Percentiles rank a stretch among this genome's conserved stretches.
phyloP scores from a whole-genome alignment of 2,888 invertebrate species.

The Psylliodes chrysocephalus region DNA sequence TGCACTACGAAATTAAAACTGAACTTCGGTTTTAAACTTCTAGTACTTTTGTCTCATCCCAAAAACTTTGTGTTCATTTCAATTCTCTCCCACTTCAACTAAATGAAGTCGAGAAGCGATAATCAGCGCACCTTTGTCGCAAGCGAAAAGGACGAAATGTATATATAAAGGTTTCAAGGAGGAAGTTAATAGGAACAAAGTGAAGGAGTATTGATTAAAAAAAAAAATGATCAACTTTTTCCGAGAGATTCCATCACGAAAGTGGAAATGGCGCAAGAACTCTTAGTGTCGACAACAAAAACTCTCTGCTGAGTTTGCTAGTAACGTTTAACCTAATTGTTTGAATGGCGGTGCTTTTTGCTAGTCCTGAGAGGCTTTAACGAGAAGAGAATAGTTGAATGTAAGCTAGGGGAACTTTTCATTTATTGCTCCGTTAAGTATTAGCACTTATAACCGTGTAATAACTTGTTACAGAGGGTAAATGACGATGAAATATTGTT shows the following conservation, averaged over 20 bases:
- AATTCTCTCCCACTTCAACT: not conserved
- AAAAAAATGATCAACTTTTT: constrained; percentile 30
- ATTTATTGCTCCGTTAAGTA: constrained; percentile 8
- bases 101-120: constrained; percentile 9
- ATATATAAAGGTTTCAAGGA: not conserved
- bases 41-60: not conserved
- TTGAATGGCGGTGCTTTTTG: constrained; percentile 30
- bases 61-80: constrained; percentile 5
- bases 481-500: too few species aligned
- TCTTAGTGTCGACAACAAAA: constrained; percentile 32
- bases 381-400: constrained; percentile 10
- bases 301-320: constrained; percentile 31
- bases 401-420: constrained; percentile 5
- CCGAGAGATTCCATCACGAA: constrained; percentile 18
- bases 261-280: constrained; percentile 19
- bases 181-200: constrained; percentile 12
- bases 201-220: constrained; percentile 28
- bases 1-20: constrained; percentile 12
- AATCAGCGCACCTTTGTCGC: constrained; percentile 11
- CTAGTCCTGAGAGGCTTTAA: constrained; percentile 8
- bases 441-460: not conserved
- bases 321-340: constrained; percentile 36
- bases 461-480: not conserved
- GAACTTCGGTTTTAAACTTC: not conserved
- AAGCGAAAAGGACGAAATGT: not conserved